Evolutionary conservation across 2,888 invertebrate species (phyloP).

Genomic region (Oxytorus armatus): DNA sequence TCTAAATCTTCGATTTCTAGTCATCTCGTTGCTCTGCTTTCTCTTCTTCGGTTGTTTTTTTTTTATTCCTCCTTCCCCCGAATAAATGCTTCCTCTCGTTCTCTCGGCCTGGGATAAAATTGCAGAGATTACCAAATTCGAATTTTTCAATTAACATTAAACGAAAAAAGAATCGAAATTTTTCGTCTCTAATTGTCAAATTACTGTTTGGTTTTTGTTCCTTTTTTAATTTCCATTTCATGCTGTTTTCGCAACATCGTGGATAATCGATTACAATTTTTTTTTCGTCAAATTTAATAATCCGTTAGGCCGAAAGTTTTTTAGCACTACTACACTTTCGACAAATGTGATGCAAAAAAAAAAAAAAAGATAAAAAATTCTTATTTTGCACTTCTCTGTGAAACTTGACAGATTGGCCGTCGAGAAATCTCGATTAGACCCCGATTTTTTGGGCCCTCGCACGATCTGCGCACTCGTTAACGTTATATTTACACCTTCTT

Average conservation of each 20-base stretch:
- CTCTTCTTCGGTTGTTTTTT: too few relatives aligned
- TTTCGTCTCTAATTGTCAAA: too few relatives aligned
- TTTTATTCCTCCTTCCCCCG: too few relatives aligned
- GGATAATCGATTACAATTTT: too few relatives aligned
- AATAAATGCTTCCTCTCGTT: background rate
- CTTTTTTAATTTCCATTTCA: too few relatives aligned
- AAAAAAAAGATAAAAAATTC: too few relatives aligned
- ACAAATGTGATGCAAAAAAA: too few relatives aligned
- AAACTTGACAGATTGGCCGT: background rate
- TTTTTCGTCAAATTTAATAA: too few relatives aligned
- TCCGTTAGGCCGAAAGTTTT: too few relatives aligned
- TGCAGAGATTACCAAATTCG: background rate
- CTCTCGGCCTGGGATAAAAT: conserved; percentile 16
- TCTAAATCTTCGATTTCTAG: background rate
- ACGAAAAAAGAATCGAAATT: background rate
- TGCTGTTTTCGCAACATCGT: too few relatives aligned
- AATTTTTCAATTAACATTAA: background rate
- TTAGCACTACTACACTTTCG: too few relatives aligned
- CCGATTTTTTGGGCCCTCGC: background rate
- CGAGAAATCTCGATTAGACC: background rate
- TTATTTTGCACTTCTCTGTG: background rate
- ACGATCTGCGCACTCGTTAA: conserved; percentile 10
- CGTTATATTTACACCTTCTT: background rate
- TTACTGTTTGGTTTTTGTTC: too few relatives aligned
- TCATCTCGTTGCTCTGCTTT: background rate